Base-by-base conservation (phyloP, 2,888 invertebrate species). In the Dexiosoma caninum region DNA sequence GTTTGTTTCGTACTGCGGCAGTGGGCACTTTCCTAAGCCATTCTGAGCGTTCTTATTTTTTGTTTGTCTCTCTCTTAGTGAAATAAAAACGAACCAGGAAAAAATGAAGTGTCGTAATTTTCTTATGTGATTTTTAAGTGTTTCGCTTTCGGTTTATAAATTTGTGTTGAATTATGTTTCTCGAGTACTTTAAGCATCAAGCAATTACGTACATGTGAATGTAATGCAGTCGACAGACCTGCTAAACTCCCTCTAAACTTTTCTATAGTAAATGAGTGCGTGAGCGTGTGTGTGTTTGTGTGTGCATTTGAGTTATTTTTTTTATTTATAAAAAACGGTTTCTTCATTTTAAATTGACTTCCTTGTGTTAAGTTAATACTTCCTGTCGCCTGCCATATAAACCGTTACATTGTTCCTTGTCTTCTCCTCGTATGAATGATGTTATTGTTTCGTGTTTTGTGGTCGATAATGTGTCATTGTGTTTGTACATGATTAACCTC, bases 1-100 rank as follows among this genome's bases (percentile, higher is more conserved):
- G 81, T 81, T 81, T 69, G 81, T 81, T 69, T 77, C 67, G 72
- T 81, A 64, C 77, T 64, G 64, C 74, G 81, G 72, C 72, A 77
- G 81, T 74, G 81, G 81, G 72, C 77, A 81, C 81, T 81, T 81
- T 81, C 74, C 72, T 30, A 30, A 77, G 37, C 42, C 57, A 64
- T 77, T 75, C 51, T n/a, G n/a, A n/a, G 23, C 3, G 16, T 32
- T 51, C 10, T 37, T n/a, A n/a, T n/a, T 19, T 32, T 2, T 59
- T 32, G 35, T 27, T 64, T 16, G 16, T n/a, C n/a, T n/a, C n/a
- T n/a, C n/a, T n/a, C 23, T 23, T 30, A 40, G 42, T 62, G 46
- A 81, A 72, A 67, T n/a, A 10, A 67, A 67, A 60, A 19, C n/a
- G 30, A 40, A 30, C 14, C 12, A 16, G 57, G 23, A 81, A 67